These are phyloP conservation scores for Rana temporaria DNA, from an alignment of 2,113 vertebrate genomes.

Conservation along the genomic window DNA sequence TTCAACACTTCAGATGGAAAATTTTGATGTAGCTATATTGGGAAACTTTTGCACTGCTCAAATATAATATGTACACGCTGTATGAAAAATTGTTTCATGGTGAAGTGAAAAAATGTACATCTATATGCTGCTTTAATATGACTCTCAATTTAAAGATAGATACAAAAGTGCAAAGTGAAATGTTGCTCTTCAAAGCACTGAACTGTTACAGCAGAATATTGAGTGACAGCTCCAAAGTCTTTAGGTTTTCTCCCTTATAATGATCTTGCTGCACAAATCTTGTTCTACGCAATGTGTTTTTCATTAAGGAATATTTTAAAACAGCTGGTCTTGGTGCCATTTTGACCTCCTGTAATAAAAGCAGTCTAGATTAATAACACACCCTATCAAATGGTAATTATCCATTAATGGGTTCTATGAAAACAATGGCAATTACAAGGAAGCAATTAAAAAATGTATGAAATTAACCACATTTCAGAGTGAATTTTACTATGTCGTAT, in stretches of 20 bases:
- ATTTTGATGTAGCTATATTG: neutral
- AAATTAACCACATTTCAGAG: conserved; percentile 6
- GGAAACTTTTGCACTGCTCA: conserved; percentile 1
- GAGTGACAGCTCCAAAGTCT: conserved; percentile 37
- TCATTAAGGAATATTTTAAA: conserved; percentile 20
- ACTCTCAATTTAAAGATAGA: conserved; percentile 44
- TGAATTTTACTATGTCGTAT: conserved; percentile 8
- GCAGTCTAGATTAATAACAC: conserved; percentile 1
- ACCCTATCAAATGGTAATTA: conserved; percentile 17
- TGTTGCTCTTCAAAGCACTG: conserved; percentile 47
- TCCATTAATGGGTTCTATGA: conserved; percentile 25
- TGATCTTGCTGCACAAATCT: conserved; percentile 34
- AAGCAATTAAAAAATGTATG: conserved; percentile 11
- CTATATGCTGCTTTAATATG: conserved; percentile 31
- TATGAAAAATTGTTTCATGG: conserved; percentile 31
- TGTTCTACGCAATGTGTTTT: neutral
- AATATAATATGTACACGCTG: conserved; percentile 12
- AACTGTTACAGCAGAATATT: conserved; percentile 36
- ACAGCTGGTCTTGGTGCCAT: conserved; percentile 1
- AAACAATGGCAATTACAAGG: conserved; percentile 18
- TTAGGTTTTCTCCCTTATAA: conserved; percentile 19
- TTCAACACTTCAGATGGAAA: no score
- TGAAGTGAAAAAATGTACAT: conserved; percentile 26
- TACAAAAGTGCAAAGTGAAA: conserved; percentile 43
- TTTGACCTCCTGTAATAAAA: conserved; percentile 10